Base-by-base conservation (phyloP, 2,113 vertebrate species). In the Nerophis lumbriciformis region DNA sequence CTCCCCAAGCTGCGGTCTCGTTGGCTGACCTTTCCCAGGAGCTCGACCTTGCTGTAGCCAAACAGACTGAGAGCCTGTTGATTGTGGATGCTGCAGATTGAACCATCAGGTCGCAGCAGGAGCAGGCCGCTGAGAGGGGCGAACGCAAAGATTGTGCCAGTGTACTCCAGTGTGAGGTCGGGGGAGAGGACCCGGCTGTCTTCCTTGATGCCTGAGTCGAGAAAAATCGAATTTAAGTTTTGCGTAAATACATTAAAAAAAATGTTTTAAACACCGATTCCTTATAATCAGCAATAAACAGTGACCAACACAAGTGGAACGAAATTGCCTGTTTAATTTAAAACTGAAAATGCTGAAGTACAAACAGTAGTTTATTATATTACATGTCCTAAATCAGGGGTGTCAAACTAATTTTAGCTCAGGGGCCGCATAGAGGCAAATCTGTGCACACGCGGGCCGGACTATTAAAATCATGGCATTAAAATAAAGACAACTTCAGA, bases 21-120 rank as follows among this genome's bases (percentile, higher is more conserved):
- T 35, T 62, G 75, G 50, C 78, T 71, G 12, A 98, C 96, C 94
- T 97, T 96, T 71, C 92, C 93, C 63, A 92, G 59, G 2, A 97
- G 86, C 66, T 96, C 93, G 0, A 88, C 71, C 70, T 87, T 90
- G 61, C 88, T 88, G 12, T 94, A 97, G 53, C 95, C 95, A 53
- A 96, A 93, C 42, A 98, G 83, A 75, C 76, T 87, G 49, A 93
- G 85, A 16, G 93, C 88, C 59, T 94, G 92, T 66, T 88, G 91
- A 56, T 91, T 88, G 45, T 85, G 90, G 83, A 97, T 87, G 78
- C 90, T 91, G 19, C 87, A 83, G 81, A 98, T 94, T 38, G 86
- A 92, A 38, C 95, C 94, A 1, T 94, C 90, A 0, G 92, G 83
- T 53, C 59, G 75, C 4, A 99, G 83, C 6, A 92, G 93, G 61